Conservation (phyloP, 2,888 invertebrate genomes). For the Tipula vernalis region DNA sequence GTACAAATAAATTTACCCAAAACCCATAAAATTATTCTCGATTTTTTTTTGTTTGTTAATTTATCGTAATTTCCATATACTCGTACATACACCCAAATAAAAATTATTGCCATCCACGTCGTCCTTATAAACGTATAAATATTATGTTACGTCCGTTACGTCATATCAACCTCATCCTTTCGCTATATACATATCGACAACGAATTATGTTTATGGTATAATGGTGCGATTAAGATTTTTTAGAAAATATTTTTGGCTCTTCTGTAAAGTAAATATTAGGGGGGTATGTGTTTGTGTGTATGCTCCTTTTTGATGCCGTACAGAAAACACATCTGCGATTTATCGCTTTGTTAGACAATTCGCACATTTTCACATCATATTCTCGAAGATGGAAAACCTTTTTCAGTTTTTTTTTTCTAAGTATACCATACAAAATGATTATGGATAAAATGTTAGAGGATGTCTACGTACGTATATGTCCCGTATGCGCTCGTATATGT, state of each 20-base stretch:
- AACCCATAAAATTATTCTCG: not conserved
- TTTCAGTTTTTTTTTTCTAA: not conserved
- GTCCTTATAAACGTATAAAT: not conserved
- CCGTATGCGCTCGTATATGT: not conserved
- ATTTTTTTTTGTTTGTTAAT: not conserved
- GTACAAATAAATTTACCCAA: not conserved
- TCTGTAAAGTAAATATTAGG: not conserved
- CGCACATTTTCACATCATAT: slow-evolving; percentile 7
- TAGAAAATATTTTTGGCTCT: not conserved
- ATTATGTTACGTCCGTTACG: not conserved
- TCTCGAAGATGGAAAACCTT: not conserved
- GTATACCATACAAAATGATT: not conserved
- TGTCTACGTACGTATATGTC: not conserved
- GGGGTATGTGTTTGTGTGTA: not conserved
- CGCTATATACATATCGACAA: not conserved
- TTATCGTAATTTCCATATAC: not conserved
- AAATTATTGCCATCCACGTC: not conserved
- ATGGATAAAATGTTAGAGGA: not conserved
- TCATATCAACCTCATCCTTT: not conserved
- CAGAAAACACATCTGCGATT: not conserved
- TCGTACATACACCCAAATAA: not conserved
- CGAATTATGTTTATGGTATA: not conserved
- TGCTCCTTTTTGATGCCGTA: not conserved
- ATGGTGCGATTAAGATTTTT: not conserved
- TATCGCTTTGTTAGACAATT: slow-evolving; percentile 8